Evolutionary conservation across 2,113 vertebrate species (phyloP), one percentile per base, ranked within the genome.

Genomic region (Ancistrus triradiatus): DNA sequence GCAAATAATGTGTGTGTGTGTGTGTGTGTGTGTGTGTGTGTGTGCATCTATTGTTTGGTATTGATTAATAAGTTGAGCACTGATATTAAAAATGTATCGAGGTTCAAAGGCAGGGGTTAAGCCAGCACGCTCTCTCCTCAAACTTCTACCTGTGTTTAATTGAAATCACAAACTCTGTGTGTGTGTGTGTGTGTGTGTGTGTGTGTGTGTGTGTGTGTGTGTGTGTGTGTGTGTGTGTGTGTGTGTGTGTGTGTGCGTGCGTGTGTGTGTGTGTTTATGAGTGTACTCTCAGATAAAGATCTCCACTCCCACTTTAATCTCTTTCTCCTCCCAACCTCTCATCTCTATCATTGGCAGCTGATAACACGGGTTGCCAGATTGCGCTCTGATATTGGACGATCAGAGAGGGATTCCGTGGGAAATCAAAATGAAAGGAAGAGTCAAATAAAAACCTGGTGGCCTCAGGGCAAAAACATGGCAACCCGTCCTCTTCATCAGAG

Each of bases 321-420:
- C 15, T 44, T 13, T 58, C 37, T 51, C 11, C 5, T 43, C 31
- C 42, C 28, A 10, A 44, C 53, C n/a, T 51, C 44, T 10, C 10
- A 43, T 27, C 43, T 5, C 38, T 84, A 87, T 85, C 80, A 78
- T 73, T 68, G 73, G 64, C 56, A 71, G 75, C 78, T 81, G 82
- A 85, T 77, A 84, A 75, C 72, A 69, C 69, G 63, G 80, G 79
- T 77, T 85, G 81, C 82, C 82, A 82, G 81, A 83, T 81, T 84
- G 77, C 83, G 83, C 78, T 85, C 78, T 78, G 80, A 81, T 83
- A 83, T 85, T 74, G 80, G 84, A 83, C 80, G 81, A 85, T 87
- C 83, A 82, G 81, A 81, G 76, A 71, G 60, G 68, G 80, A 77
- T 73, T 66, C 77, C 52, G 63, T 63, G 69, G 86, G 84, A 84